Base-by-base conservation (phyloP, 2,113 vertebrate genomes). In the Tupaia tana region DNA sequence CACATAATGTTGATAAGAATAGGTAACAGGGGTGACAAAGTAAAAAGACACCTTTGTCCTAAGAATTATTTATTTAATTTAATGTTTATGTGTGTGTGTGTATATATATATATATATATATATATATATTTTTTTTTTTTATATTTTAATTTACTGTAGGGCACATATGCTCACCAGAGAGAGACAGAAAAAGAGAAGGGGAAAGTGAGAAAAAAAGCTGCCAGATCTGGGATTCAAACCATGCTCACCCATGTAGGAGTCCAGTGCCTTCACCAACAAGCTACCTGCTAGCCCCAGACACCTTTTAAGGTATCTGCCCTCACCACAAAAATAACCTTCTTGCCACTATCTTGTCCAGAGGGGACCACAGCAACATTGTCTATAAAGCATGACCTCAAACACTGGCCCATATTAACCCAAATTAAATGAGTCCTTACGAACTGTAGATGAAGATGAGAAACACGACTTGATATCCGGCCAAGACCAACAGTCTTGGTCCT, bases 11-110 rank as follows among this genome's bases (percentile, higher is more conserved):
- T 70, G 78, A 31, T 69, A 95, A 78, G 6, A 34, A 63, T 59
- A 61, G 63, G 29, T 22, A 82, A 81, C 13, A 54, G 59, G 24
- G 6, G 10, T 7, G 31, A 3, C 9, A 7, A 0, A 0, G 29
- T 24, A 90, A 74, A 69, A 70, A 83, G 52, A 74, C 2, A 58
- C 15, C 3, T 43, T 43, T 43, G 43, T 43, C 6, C 6, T 43
- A 43, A 43, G 43, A 43, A 43, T 43, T 43, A 43, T 43, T 43
- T 43, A 43, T 43, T 43, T 43, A 43, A 43, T 43, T 43, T 43
- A 43, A 43, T 43, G 43, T 43, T 3, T 43, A 3, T 43, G 6
- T 43, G 5, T 43, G 5, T 43, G 5, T 43, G 5, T 43, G 5
- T 43, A 43, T 43, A 43, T 43, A 43, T 43, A 43, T 43, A 43